Evolutionary conservation across 2,797 vertebrate genomes (phyloP), one percentile per base, ranked within the genome.

Genomic region (Argyrosomus regius): DNA sequence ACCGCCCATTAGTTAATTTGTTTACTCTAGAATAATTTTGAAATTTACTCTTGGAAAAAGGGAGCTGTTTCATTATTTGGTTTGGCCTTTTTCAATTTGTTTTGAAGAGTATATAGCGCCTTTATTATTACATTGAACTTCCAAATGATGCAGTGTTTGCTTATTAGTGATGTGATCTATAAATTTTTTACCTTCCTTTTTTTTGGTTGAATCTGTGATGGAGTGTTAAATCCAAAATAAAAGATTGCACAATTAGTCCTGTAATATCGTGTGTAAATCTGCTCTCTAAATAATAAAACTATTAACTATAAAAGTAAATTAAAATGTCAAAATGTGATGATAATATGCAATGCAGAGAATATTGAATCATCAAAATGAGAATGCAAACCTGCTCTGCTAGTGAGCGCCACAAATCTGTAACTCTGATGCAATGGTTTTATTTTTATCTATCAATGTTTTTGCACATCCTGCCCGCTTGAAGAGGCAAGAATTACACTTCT

Each of bases 1-100:
- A 92, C 60, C 73, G 66, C 92, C 95, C 91, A 93, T 96, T 95
- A 94, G 84, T 87, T 90, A 60, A 92, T 92, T 92, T 94, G 92
- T 94, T 94, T 94, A 91, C 87, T 76, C 80, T 16, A 54, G 85
- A 84, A 90, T 89, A 54, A 89, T 92, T 86, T 88, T 59, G 49
- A 63, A 49, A 74, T 77, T 81, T 82, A 71, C 81, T 82, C 52
- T 74, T 67, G 39, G 72, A 61, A 60, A 79, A 86, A 85, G 61
- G 58, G 58, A 76, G 61, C 31, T 63, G 43, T 74, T 79, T 80
- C 53, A 52, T 72, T 77, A 58, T 84, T 85, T 81, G 66, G 62
- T 41, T 43, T 88, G 79, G 84, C 80, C 80, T 88, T 88, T 87
- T 83, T 58, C 79, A 90, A 89, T 92, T 89, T 84, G 81, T 77